Base-by-base conservation (phyloP, 2,888 invertebrate genomes). In the Cataglyphis altisquamis region DNA sequence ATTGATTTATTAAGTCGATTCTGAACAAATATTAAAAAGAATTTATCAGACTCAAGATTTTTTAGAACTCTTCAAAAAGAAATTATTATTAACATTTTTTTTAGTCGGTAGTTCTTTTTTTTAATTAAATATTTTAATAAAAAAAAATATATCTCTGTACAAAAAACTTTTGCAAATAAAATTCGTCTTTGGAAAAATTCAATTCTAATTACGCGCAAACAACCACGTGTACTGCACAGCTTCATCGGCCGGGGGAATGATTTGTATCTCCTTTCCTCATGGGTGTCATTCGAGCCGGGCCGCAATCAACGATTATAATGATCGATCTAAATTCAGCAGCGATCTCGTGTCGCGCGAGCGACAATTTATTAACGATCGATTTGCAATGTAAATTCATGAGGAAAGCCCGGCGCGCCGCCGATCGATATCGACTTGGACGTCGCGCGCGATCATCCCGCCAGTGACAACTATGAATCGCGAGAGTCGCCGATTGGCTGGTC, bases 401-500 rank as follows among this genome's bases (percentile, higher is more conserved):
- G 64, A n/a, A 72, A 86, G 70, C 66, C 64, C 80, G 64, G 8
- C 45, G 68, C 45, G 55, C 21, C 32, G 57, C 29, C 63, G 73
- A 89, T 89, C 89, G 88, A 89, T 80, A 80, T 88, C 77, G 74
- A 84, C 67, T 78, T 78, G 67, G 73, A 52, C 75, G 64, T 48
- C 55, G 70, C 77, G 77, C 62, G 82, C 67, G 83, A 81, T 85
- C 81, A 84, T 84, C 83, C 83, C 52, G 74, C 80, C 86, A 25
- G 74, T 75, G 83, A 83, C 84, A 77, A 60, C 81, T 89, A 84
- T 84, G 89, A 88, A 83, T 88, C 84, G 85, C 48, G 89, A 82
- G 85, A 88, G 84, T 80, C 83, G 62, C 87, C 88, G 88, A 89
- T 90, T 88, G 86, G 86, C 84, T 83, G 85, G 85, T 90, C 89